Base-by-base conservation (phyloP, 2,888 invertebrate genomes). In the Apamea epomidion region DNA sequence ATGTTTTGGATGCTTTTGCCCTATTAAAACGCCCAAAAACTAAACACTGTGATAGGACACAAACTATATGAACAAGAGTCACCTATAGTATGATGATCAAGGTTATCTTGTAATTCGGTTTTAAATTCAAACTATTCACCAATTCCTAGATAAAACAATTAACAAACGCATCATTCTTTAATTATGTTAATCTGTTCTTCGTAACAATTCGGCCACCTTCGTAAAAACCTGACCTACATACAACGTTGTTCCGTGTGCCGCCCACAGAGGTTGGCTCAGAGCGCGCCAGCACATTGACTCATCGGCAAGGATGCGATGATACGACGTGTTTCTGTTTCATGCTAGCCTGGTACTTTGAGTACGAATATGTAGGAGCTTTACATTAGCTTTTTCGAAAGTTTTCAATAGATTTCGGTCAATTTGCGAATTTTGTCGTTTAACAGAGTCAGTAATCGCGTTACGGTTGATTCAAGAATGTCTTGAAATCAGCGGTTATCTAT, bases 221-320 rank as follows among this genome's bases (percentile, higher is more conserved):
- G 58, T 81, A 81, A 87, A 87, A 89, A 90, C 74, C 85, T 89
- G 89, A 90, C 90, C 89, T 84, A 89, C 86, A 90, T 89, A 85
- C 62, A 32, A 37, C 80, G 82, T 80, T 86, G 83, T 91, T 89
- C 88, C 89, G 88, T 82, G 70, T 82, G 80, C 83, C 90, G 83
- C 91, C 90, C 82, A 91, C 87, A n/a, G 75, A 54, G 76, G 85
- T 81, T 80, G 81, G 81, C 83, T 76, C 87, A 83, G 69, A 73
- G 79, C 91, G 84, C 85, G 89, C 86, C 81, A 85, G 85, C 80
- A 76, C 65, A 73, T 83, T 91, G 92, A 91, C 87, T 91, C 92
- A 91, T 76, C 64, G 62, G 58, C 79, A 81, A 86, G 82, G 86
- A 87, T 85, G 78, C 67, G 78, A 74, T 68, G 76, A 82, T 76